Evolutionary conservation across 2,797 vertebrate genomes (phyloP).

Genomic region (Chromobotia macracanthus): DNA sequence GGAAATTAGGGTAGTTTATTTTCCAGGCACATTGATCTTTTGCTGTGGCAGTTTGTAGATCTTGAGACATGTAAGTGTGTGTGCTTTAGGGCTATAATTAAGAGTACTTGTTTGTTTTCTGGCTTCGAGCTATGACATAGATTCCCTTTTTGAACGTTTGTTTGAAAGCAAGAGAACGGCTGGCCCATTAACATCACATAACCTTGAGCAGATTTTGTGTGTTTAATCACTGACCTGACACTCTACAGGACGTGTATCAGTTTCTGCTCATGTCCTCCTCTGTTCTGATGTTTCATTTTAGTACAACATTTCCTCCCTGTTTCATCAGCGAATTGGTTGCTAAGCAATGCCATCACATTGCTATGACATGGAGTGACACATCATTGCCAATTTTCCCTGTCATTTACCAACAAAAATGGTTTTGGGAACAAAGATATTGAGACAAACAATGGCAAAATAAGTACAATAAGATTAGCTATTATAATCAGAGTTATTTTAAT

Average conservation of each 20-base stretch:
- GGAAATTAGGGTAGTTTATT: constrained; percentile 26
- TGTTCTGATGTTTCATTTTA: not conserved
- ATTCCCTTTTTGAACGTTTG: not conserved
- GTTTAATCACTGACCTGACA: not conserved
- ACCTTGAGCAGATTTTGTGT: constrained; percentile 22
- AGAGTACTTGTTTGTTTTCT: too few relatives aligned
- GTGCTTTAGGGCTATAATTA: not conserved
- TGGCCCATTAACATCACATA: not conserved
- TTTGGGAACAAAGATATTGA: not conserved
- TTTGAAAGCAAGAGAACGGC: not conserved
- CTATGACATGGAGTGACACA: constrained; percentile 40
- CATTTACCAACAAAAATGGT: not conserved
- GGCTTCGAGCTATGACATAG: not conserved
- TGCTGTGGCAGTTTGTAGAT: not conserved
- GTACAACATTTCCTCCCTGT: constrained; percentile 7
- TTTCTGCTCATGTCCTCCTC: not conserved
- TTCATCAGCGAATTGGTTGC: constrained; percentile 61
- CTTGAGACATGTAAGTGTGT: not conserved
- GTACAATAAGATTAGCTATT: too few relatives aligned
- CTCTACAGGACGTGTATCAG: not conserved
- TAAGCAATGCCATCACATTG: constrained; percentile 63
- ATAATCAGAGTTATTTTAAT: too few relatives aligned
- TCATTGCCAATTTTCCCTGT: constrained; percentile 30
- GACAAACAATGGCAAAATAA: too few relatives aligned
- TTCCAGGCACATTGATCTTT: not conserved